Percentiles rank a stretch among this genome's conserved stretches.
Conservation (phyloP, 1,140 invertebrate genomes). For the Drosophila funebris region DNA sequence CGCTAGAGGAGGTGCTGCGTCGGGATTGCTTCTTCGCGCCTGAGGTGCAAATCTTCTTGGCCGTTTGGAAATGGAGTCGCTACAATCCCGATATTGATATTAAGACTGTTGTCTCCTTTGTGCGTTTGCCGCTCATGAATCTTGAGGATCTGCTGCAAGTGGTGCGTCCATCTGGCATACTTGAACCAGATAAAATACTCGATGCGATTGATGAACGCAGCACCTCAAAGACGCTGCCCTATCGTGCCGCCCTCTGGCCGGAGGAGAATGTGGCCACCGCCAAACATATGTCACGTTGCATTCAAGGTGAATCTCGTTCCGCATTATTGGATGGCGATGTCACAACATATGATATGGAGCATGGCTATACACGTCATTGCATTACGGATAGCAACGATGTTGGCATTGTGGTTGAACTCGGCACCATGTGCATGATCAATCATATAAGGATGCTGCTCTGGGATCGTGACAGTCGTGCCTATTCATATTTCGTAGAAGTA, state of each 20-base stretch:
- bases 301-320: constrained; percentile 93
- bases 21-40: constrained; percentile 97
- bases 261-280: constrained; percentile 96
- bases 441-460: constrained; percentile 96
- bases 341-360: constrained; percentile 83
- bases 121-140: constrained; percentile 94
- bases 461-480: constrained; percentile 96
- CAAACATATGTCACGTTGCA: constrained; percentile 91
- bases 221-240: constrained; percentile 90
- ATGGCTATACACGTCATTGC: constrained; percentile 94
- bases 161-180: constrained; percentile 93
- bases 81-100: constrained; percentile 88
- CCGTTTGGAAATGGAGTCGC: constrained; percentile 93
- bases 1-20: constrained; percentile 92
- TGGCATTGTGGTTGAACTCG: constrained; percentile 95
- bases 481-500: constrained; percentile 98
- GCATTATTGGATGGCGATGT: constrained; percentile 95
- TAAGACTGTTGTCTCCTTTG: constrained; percentile 85
- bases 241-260: constrained; percentile 91
- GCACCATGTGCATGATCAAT: constrained; percentile 95
- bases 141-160: constrained; percentile 93
- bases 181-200: constrained; percentile 94
- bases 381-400: constrained; percentile 90
- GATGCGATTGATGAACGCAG: constrained; percentile 96
- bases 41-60: constrained; percentile 97